Evolutionary conservation across 2,113 vertebrate species (phyloP), one percentile per base, ranked within the genome.

Genomic region (Eclectus roratus): DNA sequence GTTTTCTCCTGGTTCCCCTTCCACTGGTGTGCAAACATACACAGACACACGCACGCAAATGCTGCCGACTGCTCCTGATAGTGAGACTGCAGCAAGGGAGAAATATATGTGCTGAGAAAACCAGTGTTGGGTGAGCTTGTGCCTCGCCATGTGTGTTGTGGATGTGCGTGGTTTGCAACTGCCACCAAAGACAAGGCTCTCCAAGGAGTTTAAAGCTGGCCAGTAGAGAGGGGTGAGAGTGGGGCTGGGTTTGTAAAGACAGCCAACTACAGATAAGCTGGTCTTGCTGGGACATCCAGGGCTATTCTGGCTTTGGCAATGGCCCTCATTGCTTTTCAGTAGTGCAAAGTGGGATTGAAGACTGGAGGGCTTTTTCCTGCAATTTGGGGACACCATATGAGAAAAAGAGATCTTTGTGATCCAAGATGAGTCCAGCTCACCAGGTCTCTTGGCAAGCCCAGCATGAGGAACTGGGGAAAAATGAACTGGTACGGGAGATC

Each of bases 21-120:
- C 1, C 16, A 4, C 0, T 0, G 0, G 13, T 2, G 12, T 66
- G 50, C 71, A 83, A 61, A 35, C 33, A 44, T 35, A 28, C 6
- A 14, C 5, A 6, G 20, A 17, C 33, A 12, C 56, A 10, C 11
- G 3, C 14, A 17, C 3, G 15, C 14, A 37, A 6, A 7, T 4
- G 6, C 20, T 24, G 41, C 55, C 0, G 1, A 7, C 41, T 35
- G 58, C 66, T 49, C 31, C 80, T 2, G 3, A 5, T 35, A 21
- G 3, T 3, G 33, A 56, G 25, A 16, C 23, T 49, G 21, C 3
- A 6, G 37, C 0, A 0, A 61, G 24, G 71, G 41, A 41, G 27
- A 47, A 81, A 46, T 33, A 3, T 2, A 3, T 31, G 29, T 58
- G 55, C 33, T 68, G 61, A 41, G 41, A 29, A 39, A 28, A 93